Evolutionary conservation across 2,888 invertebrate species (phyloP), one percentile per base, ranked within the genome.

Genomic region (Priocnemis perturbator): DNA sequence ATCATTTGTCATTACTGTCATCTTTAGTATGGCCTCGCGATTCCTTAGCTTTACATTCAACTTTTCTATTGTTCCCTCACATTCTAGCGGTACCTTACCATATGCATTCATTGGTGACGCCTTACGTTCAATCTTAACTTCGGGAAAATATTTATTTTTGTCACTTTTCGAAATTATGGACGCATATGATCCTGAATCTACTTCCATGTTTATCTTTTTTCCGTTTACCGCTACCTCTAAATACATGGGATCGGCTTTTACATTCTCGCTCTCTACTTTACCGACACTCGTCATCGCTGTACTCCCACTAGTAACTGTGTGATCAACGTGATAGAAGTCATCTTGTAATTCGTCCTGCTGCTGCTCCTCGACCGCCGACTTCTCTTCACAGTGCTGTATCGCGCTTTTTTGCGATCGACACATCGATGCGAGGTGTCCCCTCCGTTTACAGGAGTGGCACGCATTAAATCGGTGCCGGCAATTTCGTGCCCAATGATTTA

Each of bases 161-260:
- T 64, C 67, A 15, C n/a, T 57, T 37, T 63, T 69, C 23, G 70
- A 71, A 15, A 75, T 75, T 37, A 69, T 70, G 21, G 71, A 23
- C 37, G 66, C 60, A 57, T 76, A 74, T 44, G 79, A 66, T n/a
- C 79, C 81, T 14, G 72, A 71, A 52, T 79, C 81, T 23, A 79
- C 60, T 69, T 79, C 69, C 68, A 76, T 78, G 26, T 64, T 57
- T 56, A 76, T 52, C 0, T 20, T 19, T 17, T 52, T 67, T n/a
- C 61, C 60, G 19, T 75, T 71, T 55, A 73, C n/a, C 21, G 45
- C 60, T 60, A 76, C 72, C n/a, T n/a, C n/a, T n/a, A n/a, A n/a
- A n/a, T n/a, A n/a, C n/a, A n/a, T n/a, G n/a, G n/a, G n/a, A n/a
- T n/a, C n/a, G n/a, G n/a, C n/a, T n/a, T n/a, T n/a, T n/a, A n/a